phyloP scores from a whole-genome alignment of 1,140 invertebrate species.

The Apis laboriosa region DNA sequence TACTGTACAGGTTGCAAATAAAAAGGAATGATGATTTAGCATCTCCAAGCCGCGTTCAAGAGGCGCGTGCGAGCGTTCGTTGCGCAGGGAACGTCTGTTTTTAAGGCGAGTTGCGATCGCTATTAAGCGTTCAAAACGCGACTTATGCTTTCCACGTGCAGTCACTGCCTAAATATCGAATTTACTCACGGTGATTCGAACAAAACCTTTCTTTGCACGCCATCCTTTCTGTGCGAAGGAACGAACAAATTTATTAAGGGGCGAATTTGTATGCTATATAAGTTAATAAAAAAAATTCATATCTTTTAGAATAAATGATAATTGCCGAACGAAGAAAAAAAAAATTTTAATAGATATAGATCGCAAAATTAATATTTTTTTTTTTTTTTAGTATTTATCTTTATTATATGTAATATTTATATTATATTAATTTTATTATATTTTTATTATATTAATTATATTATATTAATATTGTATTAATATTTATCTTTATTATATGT shows the following conservation, averaged over 20 bases:
- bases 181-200: constrained; percentile 19
- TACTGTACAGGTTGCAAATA: constrained; percentile 45
- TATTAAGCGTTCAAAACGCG: constrained; percentile 18
- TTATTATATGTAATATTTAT: no score
- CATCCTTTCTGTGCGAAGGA: not conserved
- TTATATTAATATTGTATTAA: no score
- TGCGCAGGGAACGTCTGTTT: constrained; percentile 23
- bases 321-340: no score
- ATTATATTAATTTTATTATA: no score
- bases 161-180: constrained; percentile 37
- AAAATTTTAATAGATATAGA: no score
- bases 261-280: not conserved
- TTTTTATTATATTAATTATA: no score
- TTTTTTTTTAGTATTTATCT: no score
- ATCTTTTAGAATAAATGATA: no score
- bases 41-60: constrained; percentile 20
- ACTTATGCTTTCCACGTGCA: constrained; percentile 53
- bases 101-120: constrained; percentile 30
- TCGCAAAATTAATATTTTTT: no score
- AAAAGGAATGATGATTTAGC: constrained; percentile 43
- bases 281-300: no score
- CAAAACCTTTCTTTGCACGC: not conserved
- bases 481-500: no score
- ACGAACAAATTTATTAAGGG: constrained; percentile 6
- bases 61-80: constrained; percentile 34